Conservation (phyloP, 2,888 invertebrate genomes). For the Cephus pygmeus region DNA sequence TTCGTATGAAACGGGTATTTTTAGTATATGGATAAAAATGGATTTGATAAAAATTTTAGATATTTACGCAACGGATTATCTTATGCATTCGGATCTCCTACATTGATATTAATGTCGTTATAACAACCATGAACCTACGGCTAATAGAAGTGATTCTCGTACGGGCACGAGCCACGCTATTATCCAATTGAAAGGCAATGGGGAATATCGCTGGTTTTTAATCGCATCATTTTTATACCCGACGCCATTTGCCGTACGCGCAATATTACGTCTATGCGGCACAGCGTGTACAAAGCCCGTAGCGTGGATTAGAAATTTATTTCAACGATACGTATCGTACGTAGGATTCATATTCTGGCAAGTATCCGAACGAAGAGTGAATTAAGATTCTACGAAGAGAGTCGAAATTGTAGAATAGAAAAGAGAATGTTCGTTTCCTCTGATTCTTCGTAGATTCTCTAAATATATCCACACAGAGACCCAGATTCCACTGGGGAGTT, state of each 20-base stretch:
- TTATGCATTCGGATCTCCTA: conserved; percentile 29
- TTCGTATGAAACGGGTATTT: background rate
- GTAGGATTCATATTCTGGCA: background rate
- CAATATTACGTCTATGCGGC: background rate
- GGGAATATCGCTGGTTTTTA: conserved; percentile 10
- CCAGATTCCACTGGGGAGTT: conserved; percentile 30
- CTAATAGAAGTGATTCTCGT: conserved; percentile 44
- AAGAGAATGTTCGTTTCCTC: conserved; percentile 10
- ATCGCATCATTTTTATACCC: background rate
- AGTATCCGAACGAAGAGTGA: background rate
- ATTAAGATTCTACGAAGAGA: background rate
- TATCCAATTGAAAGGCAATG: conserved; percentile 42
- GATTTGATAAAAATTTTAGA: background rate
- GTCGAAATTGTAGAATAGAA: conserved; percentile 7
- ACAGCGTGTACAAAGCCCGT: background rate
- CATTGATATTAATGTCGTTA: conserved; percentile 53
- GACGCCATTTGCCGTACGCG: background rate
- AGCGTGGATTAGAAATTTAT: background rate
- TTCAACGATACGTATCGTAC: background rate
- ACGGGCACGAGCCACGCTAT: conserved; percentile 49
- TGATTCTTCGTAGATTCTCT: conserved; percentile 28
- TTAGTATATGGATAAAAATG: background rate
- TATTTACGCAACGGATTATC: conserved; percentile 9
- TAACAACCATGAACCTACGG: conserved; percentile 36
- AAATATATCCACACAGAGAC: conserved; percentile 39